Evolutionary conservation across 1,140 invertebrate genomes (phyloP).

Genomic region (Drosophila carrolli): DNA sequence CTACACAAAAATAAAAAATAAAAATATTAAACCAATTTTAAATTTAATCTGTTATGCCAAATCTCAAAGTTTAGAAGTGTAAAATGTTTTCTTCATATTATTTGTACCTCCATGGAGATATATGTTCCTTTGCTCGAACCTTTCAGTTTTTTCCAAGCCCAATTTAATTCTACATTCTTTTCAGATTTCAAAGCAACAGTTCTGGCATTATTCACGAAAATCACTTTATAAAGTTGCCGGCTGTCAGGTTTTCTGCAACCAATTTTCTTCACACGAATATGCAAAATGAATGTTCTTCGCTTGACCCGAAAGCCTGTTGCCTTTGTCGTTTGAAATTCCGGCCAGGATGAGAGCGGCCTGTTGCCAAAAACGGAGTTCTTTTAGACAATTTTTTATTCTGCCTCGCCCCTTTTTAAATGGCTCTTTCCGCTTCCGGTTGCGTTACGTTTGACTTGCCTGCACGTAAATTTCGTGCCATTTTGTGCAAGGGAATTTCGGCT

Average conservation of each 20-base stretch:
- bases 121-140: neutral
- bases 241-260: conserved; percentile 19
- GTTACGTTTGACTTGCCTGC: conserved; percentile 74
- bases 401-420: conserved; percentile 66
- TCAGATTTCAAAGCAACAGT: conserved; percentile 5
- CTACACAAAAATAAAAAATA: too few relatives aligned
- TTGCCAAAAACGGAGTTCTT: conserved; percentile 48
- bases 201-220: conserved; percentile 24
- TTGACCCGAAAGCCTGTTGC: conserved; percentile 51
- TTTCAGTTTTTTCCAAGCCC: neutral
- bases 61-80: too few relatives aligned
- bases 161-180: neutral
- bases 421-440: conserved; percentile 70
- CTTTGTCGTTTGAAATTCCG: conserved; percentile 22
- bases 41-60: too few relatives aligned
- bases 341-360: conserved; percentile 26
- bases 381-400: conserved; percentile 24
- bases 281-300: conserved; percentile 46
- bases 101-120: too few relatives aligned
- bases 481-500: conserved; percentile 29
- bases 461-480: conserved; percentile 71
- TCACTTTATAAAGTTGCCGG: conserved; percentile 21
- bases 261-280: conserved; percentile 47
- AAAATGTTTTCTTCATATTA: too few relatives aligned
- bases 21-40: too few relatives aligned